Percentiles rank a stretch among this genome's conserved stretches.
phyloP scores from a whole-genome alignment of 2,888 invertebrate species.

The Rhabditoides inermis region DNA sequence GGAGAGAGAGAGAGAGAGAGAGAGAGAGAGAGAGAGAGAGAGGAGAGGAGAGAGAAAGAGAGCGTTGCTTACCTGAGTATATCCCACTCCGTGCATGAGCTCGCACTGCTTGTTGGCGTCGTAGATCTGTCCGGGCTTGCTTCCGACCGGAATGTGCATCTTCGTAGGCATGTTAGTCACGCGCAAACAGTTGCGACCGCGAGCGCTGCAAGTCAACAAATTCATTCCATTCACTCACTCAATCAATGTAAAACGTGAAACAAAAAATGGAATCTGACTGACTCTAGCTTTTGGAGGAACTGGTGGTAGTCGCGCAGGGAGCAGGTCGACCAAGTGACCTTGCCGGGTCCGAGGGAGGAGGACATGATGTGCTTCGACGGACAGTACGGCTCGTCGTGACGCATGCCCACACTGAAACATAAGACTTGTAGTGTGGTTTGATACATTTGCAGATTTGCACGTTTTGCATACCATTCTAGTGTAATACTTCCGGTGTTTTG shows the following conservation, averaged over 20 bases:
- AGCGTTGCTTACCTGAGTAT: constrained; percentile 44
- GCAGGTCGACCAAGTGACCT: constrained; percentile 52
- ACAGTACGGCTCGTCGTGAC: constrained; percentile 52
- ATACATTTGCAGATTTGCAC: too few species aligned
- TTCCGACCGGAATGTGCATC: constrained; percentile 29
- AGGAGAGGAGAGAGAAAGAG: too few species aligned
- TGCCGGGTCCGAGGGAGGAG: constrained; percentile 50
- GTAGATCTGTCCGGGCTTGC: constrained; percentile 50
- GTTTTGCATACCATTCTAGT: too few species aligned
- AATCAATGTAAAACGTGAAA: constrained; percentile 2
- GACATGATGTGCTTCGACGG: constrained; percentile 49
- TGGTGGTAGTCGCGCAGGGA: constrained; percentile 50
- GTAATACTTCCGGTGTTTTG: too few species aligned
- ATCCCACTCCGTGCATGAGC: constrained; percentile 51
- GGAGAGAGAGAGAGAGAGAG: too few species aligned
- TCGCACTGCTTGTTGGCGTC: constrained; percentile 50
- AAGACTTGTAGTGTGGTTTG: too few species aligned
- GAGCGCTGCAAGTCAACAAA: constrained; percentile 22
- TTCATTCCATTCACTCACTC: not conserved
- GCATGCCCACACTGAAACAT: constrained; percentile 47
- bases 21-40: not conserved
- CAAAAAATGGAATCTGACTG: constrained; percentile 7
- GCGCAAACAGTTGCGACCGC: constrained; percentile 46
- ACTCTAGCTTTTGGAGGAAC: constrained; percentile 50
- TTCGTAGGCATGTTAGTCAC: constrained; percentile 39